Percentiles rank a stretch among this genome's conserved stretches.
Conservation (phyloP, 2,888 invertebrate species). For the Acleris literana region DNA sequence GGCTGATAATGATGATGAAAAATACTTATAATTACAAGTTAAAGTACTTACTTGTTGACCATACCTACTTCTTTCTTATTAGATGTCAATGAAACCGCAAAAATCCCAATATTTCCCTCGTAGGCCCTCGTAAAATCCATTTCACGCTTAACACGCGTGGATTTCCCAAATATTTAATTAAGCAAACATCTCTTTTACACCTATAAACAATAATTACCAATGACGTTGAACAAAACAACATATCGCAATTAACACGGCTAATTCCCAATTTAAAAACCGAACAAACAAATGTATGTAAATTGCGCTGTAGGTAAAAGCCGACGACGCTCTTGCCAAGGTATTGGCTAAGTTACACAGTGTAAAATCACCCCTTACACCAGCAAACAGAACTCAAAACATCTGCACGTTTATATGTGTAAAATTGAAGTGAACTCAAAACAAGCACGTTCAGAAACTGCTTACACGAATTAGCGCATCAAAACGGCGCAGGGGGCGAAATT, state of each 20-base stretch:
- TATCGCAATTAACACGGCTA: constrained; percentile 74
- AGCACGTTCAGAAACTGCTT: constrained; percentile 83
- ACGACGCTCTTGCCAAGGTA: constrained; percentile 64
- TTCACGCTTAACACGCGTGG: constrained; percentile 3
- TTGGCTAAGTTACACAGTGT: constrained; percentile 21
- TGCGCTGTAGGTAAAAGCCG: constrained; percentile 79
- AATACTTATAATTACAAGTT: too few species aligned
- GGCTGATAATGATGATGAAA: too few species aligned
- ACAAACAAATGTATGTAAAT: constrained; percentile 83
- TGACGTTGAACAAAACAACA: constrained; percentile 64
- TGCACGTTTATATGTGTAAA: constrained; percentile 53
- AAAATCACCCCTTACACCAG: constrained; percentile 50
- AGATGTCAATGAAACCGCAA: too few species aligned
- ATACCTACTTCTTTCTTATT: too few species aligned
- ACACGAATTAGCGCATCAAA: constrained; percentile 83
- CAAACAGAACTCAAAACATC: constrained; percentile 45
- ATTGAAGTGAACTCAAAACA: constrained; percentile 78
- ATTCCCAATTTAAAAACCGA: constrained; percentile 82
- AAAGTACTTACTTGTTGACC: too few species aligned
- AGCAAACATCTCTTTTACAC: constrained; percentile 31
- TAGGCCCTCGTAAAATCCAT: neutral
- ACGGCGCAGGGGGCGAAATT: constrained; percentile 80
- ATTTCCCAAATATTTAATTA: constrained; percentile 25
- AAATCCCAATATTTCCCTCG: too few species aligned
- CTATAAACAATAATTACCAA: constrained; percentile 36